Conservation (phyloP, 2,888 invertebrate genomes). For the Suillia variegata region DNA sequence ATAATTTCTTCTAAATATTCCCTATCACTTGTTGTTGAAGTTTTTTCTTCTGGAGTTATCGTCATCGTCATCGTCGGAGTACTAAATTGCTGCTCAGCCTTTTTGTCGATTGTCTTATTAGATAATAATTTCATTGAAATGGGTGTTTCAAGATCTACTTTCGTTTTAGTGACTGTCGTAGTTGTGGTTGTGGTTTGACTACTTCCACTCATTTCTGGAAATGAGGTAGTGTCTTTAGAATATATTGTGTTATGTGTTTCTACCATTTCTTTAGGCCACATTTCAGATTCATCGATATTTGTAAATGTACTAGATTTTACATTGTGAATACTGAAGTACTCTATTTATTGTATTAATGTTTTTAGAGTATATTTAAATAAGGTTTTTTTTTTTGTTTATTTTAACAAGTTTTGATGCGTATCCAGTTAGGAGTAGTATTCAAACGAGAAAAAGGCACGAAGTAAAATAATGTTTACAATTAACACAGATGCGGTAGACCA, state of each 20-base stretch:
- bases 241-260: constrained; percentile 33
- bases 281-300: constrained; percentile 52
- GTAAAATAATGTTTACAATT: constrained; percentile 49
- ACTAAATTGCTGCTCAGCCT: not conserved
- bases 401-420: constrained; percentile 12
- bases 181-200: constrained; percentile 43
- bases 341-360: constrained; percentile 40
- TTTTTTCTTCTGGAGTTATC: constrained; percentile 4
- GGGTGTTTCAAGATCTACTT: constrained; percentile 35
- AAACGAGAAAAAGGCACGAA: constrained; percentile 33
- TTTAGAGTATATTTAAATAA: constrained; percentile 7
- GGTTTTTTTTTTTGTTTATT: constrained; percentile 3
- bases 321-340: constrained; percentile 59
- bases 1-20: constrained; percentile 45
- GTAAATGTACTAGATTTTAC: constrained; percentile 46
- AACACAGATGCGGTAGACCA: constrained; percentile 24
- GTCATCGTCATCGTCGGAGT: too few relatives aligned
- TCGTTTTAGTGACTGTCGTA: constrained; percentile 28
- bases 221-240: constrained; percentile 58
- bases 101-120: constrained; percentile 8
- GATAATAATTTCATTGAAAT: constrained; percentile 7
- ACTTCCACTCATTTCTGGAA: constrained; percentile 58
- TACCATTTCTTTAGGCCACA: constrained; percentile 49
- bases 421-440: constrained; percentile 18
- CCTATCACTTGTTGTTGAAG: constrained; percentile 40